Evolutionary conservation across 2,888 invertebrate species (phyloP), one percentile per base, ranked within the genome.

Genomic region (Brenthis daphne): DNA sequence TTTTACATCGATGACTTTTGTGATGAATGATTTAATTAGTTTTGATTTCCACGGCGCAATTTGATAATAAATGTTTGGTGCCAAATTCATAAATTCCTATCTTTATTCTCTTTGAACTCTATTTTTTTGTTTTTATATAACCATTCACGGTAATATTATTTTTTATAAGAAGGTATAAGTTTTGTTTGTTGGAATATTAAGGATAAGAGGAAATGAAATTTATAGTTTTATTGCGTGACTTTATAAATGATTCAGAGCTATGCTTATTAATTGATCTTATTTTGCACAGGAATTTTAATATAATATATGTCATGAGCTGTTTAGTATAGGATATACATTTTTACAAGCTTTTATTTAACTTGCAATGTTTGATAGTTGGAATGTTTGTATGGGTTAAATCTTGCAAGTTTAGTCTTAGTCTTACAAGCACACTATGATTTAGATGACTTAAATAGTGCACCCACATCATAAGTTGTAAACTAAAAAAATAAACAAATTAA

Each of bases 11-110:
- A 47, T 47, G 5, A 64, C 37, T 67, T 60, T 63, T 64, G 20
- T 53, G 13, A 61, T 67, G 29, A 50, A 24, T 43, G 53, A 57
- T 63, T 53, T 65, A 51, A n/a, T 69, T 11, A 47, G 53, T 63
- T 69, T 37, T 55, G 55, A 60, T 56, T 14, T 48, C 29, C 29
- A 53, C 47, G 16, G 33, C 55, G 48, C 24, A 33, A 57, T 60
- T 2, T 33, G 33, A 43, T 53, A n/a, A 56, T 61, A 43, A n/a
- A 37, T 33, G 11, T 33, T 51, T 33, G 33, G 29, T 33, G 61
- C 50, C 51, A 48, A 50, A 16, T 37, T 48, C 33, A 8, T 4
- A 51, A 61, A 6, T 20, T 5, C 43, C 24, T 12, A 64, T 43
- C n/a, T 47, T 20, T 48, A 14, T 16, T 55, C 54, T 5, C 13